Evolutionary conservation across 2,797 vertebrate species (phyloP).

Genomic region (Apogon hyalosoma): DNA sequence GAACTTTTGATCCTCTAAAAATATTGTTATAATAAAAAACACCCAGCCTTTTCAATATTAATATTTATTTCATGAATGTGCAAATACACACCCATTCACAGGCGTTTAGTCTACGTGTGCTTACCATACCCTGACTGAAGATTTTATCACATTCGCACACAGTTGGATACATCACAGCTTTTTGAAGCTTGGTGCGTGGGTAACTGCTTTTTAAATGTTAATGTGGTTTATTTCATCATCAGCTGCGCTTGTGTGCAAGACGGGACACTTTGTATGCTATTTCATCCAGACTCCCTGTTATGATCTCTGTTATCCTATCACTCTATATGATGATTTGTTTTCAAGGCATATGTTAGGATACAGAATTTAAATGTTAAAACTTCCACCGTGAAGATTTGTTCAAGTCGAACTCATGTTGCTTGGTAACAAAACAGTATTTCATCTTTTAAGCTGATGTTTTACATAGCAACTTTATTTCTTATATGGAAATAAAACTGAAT

Average conservation of each 20-base stretch:
- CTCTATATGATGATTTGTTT: conserved; percentile 15
- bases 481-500: conserved; percentile 8
- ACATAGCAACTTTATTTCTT: neutral
- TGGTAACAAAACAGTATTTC: conserved; percentile 17
- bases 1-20: conserved; percentile 67
- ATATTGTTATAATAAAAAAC: conserved; percentile 46
- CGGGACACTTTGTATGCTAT: conserved; percentile 15
- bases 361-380: conserved; percentile 19
- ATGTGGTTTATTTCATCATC: conserved; percentile 65
- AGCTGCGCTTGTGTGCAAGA: conserved; percentile 28
- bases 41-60: conserved; percentile 21
- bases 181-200: conserved; percentile 40
- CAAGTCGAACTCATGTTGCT: neutral
- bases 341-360: conserved; percentile 8
- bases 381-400: conserved; percentile 17
- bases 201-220: conserved; percentile 64
- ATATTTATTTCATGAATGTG: neutral
- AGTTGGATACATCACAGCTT: conserved; percentile 19
- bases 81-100: conserved; percentile 7
- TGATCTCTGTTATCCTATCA: conserved; percentile 23
- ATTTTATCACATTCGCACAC: conserved; percentile 12
- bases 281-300: conserved; percentile 44
- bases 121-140: conserved; percentile 23
- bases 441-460: conserved; percentile 3
- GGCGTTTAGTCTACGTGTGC: conserved; percentile 36